Percentiles rank a stretch among this genome's conserved stretches.
These are phyloP conservation scores for Symphodus melops DNA, from an alignment of 2,113 vertebrate genomes.

Conservation along the genomic window DNA sequence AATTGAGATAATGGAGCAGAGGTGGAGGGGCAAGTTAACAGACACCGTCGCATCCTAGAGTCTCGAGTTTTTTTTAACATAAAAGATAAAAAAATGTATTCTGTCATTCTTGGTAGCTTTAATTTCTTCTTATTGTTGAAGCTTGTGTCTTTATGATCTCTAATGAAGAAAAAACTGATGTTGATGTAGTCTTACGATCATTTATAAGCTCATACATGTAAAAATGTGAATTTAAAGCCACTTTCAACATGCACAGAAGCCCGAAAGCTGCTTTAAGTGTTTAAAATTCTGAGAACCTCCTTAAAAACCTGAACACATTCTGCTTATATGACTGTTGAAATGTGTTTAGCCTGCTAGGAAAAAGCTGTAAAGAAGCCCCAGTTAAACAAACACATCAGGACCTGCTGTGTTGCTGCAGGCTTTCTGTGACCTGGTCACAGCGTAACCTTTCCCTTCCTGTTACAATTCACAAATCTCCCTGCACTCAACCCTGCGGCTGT, in stretches of 20 bases:
- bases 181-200: too few relatives aligned
- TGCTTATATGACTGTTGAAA: conserved; percentile 70
- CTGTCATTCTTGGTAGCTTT: too few relatives aligned
- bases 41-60: neutral
- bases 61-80: neutral
- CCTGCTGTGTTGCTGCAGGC: conserved; percentile 53
- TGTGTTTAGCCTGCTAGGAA: conserved; percentile 46
- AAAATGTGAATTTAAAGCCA: neutral
- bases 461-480: conserved; percentile 60
- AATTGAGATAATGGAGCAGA: conserved; percentile 72
- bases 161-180: too few relatives aligned
- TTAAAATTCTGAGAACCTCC: conserved; percentile 33
- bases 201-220: too few relatives aligned
- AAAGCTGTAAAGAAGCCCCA: conserved; percentile 36
- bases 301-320: conserved; percentile 35
- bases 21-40: conserved; percentile 33
- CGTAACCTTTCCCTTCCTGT: conserved; percentile 68
- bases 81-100: too few relatives aligned
- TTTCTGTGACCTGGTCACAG: conserved; percentile 61
- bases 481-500: conserved; percentile 31
- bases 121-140: too few relatives aligned
- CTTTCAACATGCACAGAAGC: conserved; percentile 11
- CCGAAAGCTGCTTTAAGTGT: conserved; percentile 31
- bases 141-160: too few relatives aligned
- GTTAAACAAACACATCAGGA: conserved; percentile 51